Base-by-base conservation (phyloP, 2,888 invertebrate genomes). In the Danaus chrysippus region DNA sequence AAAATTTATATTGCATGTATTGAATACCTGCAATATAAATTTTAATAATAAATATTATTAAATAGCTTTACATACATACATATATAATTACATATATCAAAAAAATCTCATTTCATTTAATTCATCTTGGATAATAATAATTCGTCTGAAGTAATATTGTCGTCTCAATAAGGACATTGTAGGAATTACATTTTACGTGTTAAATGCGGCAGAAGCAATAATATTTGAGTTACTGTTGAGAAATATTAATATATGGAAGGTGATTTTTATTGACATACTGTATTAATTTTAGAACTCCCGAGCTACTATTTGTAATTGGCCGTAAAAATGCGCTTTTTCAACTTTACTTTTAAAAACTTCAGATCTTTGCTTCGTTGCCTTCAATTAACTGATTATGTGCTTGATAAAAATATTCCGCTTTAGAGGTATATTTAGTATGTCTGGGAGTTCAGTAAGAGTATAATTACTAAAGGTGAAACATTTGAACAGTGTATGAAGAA, bases 331-430 rank as follows among this genome's bases (percentile, higher is more conserved):
- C 13, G 42, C 17, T 42, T 52, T 46, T 42, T 12, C 42, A 58
- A 42, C 42, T 58, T 17, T 46, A 54, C 46, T 58, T 44, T 23
- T 23, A 3, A 19, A 62, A 62, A 62, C 54, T 62, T 58, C 43
- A 58, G 62, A 12, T 34, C 49, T 54, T 23, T 55, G 62, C 55
- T 55, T 58, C 62, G 42, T 55, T 62, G 58, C 58, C 23, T 62
- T 62, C 61, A 62, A 62, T 62, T 62, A 62, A 46, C 17, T 62
- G 54, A 62, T 62, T 62, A 62, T 46, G 42, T 44, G 54, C 62
- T 57, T 54, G 13, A 58, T 8, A 58, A 62, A 58, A 54, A 58
- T 58, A 52, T 46, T 58, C 52, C 15, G n/a, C 42, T 42, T 41
- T 17, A 13, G 42, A 58, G 19, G 15, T 52, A 58, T 52, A 17